Conservation (phyloP, 64 coral and sea anemone genomes). For the Stichodactyla mertensii region DNA sequence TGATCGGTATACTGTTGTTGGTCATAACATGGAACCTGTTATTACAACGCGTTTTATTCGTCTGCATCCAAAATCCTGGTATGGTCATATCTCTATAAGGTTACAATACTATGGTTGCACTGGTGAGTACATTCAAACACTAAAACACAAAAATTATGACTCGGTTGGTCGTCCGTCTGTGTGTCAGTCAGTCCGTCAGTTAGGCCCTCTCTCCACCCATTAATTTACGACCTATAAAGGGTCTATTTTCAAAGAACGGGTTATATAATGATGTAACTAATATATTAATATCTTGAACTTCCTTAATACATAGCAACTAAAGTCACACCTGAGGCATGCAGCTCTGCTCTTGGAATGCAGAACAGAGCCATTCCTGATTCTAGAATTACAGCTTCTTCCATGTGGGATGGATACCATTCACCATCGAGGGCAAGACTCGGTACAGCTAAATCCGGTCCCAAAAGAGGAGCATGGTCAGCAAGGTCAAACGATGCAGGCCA, state of each 20-base stretch:
- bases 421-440: too few species aligned
- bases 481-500: neutral
- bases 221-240: neutral
- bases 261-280: neutral
- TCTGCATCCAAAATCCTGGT: neutral
- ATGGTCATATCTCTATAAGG: constrained; percentile 27
- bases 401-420: too few species aligned
- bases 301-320: neutral
- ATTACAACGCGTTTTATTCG: constrained; percentile 18
- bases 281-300: neutral
- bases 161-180: neutral
- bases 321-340: neutral
- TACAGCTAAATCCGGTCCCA: too few species aligned
- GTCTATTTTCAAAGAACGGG: too few species aligned
- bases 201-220: neutral
- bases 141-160: neutral
- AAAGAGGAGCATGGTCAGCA: constrained; percentile 19
- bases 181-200: neutral
- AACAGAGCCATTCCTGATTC: constrained; percentile 12
- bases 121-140: neutral
- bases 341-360: constrained; percentile 31
- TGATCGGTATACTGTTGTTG: constrained; percentile 35
- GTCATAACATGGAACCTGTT: neutral
- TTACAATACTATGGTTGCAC: constrained; percentile 22
- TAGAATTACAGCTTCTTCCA: constrained; percentile 28